phyloP scores from a whole-genome alignment of 2,888 invertebrate species.

The Agrotis clavis region DNA sequence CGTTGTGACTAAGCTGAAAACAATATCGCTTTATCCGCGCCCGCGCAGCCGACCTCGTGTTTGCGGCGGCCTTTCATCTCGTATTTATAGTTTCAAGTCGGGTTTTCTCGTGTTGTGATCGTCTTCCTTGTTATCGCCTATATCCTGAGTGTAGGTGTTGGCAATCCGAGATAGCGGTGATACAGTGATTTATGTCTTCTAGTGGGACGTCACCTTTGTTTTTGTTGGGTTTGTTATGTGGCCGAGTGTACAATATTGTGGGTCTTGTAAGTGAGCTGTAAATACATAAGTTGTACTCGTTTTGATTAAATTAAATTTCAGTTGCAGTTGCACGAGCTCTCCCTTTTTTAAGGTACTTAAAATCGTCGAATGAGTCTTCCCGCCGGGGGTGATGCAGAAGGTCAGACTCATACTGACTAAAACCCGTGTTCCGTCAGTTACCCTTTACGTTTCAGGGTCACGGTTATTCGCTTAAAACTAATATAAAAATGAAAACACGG shows the following conservation, averaged over 20 bases:
- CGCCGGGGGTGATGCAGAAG: too few relatives aligned
- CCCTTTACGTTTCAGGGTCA: too few relatives aligned
- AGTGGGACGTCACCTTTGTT: slow-evolving; percentile 23
- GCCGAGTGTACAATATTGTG: neutral
- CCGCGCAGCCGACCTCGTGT: slow-evolving; percentile 68
- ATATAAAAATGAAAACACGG: too few relatives aligned
- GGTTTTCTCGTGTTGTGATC: slow-evolving; percentile 51
- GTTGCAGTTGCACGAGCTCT: too few relatives aligned
- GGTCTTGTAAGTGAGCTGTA: too few relatives aligned
- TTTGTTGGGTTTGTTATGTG: slow-evolving; percentile 12
- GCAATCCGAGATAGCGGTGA: slow-evolving; percentile 34
- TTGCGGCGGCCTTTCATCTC: slow-evolving; percentile 71
- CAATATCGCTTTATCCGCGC: slow-evolving; percentile 69
- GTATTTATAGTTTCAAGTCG: slow-evolving; percentile 68
- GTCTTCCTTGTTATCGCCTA: slow-evolving; percentile 46
- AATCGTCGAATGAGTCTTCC: too few relatives aligned
- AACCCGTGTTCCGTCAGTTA: too few relatives aligned
- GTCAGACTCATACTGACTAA: too few relatives aligned
- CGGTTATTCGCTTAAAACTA: too few relatives aligned
- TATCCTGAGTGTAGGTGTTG: slow-evolving; percentile 49
- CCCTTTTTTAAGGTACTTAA: too few relatives aligned
- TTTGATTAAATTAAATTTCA: too few relatives aligned
- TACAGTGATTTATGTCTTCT: slow-evolving; percentile 38
- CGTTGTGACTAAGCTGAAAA: slow-evolving; percentile 61
- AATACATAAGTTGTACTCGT: too few relatives aligned